Base-by-base conservation (phyloP, 2,797 vertebrate genomes). In the Phataginus tricuspis region DNA sequence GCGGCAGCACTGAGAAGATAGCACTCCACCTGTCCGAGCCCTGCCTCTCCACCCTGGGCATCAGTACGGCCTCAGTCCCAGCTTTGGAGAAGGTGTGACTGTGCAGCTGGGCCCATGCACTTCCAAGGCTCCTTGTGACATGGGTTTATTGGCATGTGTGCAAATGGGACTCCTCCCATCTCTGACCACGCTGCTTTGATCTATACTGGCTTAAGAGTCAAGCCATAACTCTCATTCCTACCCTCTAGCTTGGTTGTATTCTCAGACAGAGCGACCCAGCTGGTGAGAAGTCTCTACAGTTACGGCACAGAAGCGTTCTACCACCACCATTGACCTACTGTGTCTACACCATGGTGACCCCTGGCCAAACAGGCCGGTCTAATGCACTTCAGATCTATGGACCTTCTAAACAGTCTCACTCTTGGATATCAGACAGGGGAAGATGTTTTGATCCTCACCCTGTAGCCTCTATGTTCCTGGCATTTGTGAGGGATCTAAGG, bases 381-480 rank as follows among this genome's bases (percentile, higher is more conserved):
- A 13, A 16, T 12, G 21, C 0, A 12, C 53, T 49, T 84, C 39
- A 63, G 75, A 27, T 42, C 12, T 68, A 34, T 19, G 18, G 29
- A 39, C 66, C 55, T 91, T 90, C 59, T 68, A 25, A 34, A 63
- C 42, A 59, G 21, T 72, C 51, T 68, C 66, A 10, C 10, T 74
- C 59, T 49, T 3, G 88, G 34, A 63, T 72, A 55, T 72, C 79
- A 31, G 63, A 64, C 34, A 7, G 57, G 23, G 49, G 51, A 57
- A 21, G 75, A 37, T 53, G 49, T 90, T 88, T 91, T 72, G 39
- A 31, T 79, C 75, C 19, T 91, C 66, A 45, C 27, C 27, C 42
- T 37, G 61, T 64, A 68, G 64, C 16, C 55, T 95, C 75, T 69
- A 5, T 91, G 68, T 90, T 90, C 84, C 63, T 96, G 96, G 96